A percentile compares a stretch with the other conserved stretches of the same genome.
phyloP scores from a whole-genome alignment of 1,140 invertebrate genomes.

The Dendrolimus kikuchii region DNA sequence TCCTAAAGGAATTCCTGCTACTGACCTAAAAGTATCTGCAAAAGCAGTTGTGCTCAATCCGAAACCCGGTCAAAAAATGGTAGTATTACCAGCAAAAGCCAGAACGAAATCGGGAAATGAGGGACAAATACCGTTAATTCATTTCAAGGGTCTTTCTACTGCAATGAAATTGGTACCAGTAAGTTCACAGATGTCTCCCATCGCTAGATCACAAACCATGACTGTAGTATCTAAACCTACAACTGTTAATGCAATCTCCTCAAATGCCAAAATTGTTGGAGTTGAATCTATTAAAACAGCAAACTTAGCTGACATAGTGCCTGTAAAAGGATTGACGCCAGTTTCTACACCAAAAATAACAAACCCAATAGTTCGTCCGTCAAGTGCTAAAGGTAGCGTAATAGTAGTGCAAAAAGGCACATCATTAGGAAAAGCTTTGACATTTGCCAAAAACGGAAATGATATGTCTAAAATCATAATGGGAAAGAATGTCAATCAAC shows the following conservation, averaged over 20 bases:
- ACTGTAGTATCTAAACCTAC: conserved; percentile 49
- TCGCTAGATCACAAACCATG: conserved; percentile 34
- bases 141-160: conserved; percentile 61
- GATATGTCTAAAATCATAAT: conserved; percentile 69
- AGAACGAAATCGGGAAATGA: conserved; percentile 48
- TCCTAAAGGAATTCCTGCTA: conserved; percentile 63
- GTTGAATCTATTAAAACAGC: conserved; percentile 63
- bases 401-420: conserved; percentile 66
- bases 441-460: conserved; percentile 62
- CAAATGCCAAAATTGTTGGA: conserved; percentile 46
- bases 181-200: conserved; percentile 44
- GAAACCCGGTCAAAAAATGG: conserved; percentile 69
- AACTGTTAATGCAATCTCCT: conserved; percentile 32
- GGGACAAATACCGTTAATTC: conserved; percentile 53
- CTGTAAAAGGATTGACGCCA: conserved; percentile 50
- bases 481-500: conserved; percentile 65
- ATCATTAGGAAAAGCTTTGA: conserved; percentile 57
- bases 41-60: conserved; percentile 67
- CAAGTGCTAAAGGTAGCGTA: conserved; percentile 56
- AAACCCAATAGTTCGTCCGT: conserved; percentile 55
- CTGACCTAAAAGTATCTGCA: conserved; percentile 65
- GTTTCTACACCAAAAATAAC: conserved; percentile 48
- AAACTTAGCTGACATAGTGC: conserved; percentile 60
- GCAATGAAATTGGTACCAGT: conserved; percentile 66
- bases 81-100: conserved; percentile 58